These are phyloP conservation scores for Drosophila neutralis DNA, from an alignment of 2,888 invertebrate genomes.

Conservation along the genomic window DNA sequence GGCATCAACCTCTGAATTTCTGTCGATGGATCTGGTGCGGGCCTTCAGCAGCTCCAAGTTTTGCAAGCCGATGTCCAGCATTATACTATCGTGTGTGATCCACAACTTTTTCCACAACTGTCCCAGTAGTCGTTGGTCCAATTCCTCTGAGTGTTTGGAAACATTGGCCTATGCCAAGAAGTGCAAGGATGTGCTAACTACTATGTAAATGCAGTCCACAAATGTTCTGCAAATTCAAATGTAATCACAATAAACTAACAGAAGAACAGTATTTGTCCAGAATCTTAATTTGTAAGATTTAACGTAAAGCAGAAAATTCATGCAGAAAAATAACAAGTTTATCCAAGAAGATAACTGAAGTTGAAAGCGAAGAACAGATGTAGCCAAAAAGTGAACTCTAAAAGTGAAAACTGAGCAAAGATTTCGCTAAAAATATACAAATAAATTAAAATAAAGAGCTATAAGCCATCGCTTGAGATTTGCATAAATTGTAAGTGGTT, in stretches of 20 bases:
- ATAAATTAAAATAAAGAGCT: not conserved
- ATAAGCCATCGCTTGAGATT: not conserved
- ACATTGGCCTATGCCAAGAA: constrained; percentile 65
- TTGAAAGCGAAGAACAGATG: not conserved
- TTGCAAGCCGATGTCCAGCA: constrained; percentile 66
- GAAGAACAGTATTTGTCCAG: not conserved
- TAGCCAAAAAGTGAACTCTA: not conserved
- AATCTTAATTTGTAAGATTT: not conserved
- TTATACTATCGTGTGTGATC: constrained; percentile 73
- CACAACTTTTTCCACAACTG: constrained; percentile 74
- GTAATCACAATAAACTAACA: not conserved
- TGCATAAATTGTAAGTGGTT: not conserved
- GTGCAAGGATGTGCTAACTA: constrained; percentile 74
- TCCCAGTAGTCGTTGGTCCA: constrained; percentile 69
- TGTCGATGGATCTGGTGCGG: constrained; percentile 35
- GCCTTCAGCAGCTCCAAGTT: constrained; percentile 42
- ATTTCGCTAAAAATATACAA: not conserved
- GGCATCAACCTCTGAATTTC: constrained; percentile 47
- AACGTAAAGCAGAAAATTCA: not conserved
- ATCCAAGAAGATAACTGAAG: not conserved
- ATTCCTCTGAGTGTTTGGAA: constrained; percentile 67
- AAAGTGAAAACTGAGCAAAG: not conserved
- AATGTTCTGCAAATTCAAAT: not conserved
- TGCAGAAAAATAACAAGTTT: not conserved
- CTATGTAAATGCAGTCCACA: constrained; percentile 55